phyloP scores from a whole-genome alignment of 2,113 vertebrate species.

The Campylomormyrus tamandua region DNA sequence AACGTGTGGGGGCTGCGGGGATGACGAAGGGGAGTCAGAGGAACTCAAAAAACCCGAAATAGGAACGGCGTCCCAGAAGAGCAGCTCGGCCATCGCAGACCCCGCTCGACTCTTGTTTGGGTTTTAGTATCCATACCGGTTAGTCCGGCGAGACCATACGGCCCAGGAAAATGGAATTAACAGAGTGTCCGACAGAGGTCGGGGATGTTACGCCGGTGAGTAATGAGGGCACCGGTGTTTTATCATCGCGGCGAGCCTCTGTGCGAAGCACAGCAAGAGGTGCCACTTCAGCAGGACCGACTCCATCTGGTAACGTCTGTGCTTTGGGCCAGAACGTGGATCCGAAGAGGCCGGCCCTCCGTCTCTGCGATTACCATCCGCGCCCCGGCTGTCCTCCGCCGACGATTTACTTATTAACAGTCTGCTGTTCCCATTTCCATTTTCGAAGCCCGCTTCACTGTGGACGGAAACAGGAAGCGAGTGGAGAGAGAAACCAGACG shows the following conservation, averaged over 20 bases:
- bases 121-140: neutral
- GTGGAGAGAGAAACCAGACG: neutral
- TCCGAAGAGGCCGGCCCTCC: neutral
- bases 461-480: neutral
- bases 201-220: neutral
- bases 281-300: neutral
- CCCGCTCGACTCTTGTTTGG: neutral
- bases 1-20: constrained; percentile 15
- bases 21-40: neutral
- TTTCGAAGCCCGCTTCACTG: neutral
- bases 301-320: neutral
- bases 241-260: neutral
- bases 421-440: neutral
- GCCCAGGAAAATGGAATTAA: neutral
- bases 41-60: neutral
- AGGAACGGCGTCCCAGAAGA: neutral
- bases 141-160: neutral
- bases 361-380: neutral
- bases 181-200: neutral
- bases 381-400: neutral
- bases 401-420: neutral
- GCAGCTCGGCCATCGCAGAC: neutral
- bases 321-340: neutral
- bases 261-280: neutral
- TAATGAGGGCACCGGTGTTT: neutral